phyloP scores from a whole-genome alignment of 2,888 invertebrate species.

The Andricus curvator region DNA sequence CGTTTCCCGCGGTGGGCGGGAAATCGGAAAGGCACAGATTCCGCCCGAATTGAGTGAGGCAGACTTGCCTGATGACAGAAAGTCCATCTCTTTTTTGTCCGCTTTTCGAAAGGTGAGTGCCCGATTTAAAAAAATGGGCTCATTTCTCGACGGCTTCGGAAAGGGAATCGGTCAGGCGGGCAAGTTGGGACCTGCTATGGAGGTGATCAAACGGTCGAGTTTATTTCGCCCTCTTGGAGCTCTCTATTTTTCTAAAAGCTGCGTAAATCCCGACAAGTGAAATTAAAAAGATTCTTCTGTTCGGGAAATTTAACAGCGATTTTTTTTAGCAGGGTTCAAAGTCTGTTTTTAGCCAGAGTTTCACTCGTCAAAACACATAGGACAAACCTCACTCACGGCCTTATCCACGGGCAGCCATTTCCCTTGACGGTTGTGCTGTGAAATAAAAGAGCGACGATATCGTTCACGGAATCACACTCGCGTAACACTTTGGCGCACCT shows the following conservation, averaged over 20 bases:
- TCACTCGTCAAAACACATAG: constrained; percentile 43
- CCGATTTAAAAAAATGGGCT: neutral
- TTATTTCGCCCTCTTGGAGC: neutral
- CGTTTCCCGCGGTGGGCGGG: constrained; percentile 52
- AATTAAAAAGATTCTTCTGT: neutral
- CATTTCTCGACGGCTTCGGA: neutral
- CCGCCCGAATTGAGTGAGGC: constrained; percentile 47
- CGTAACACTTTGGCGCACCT: constrained; percentile 18
- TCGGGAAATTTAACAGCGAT: no score
- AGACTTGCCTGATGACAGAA: constrained; percentile 37
- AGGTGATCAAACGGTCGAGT: constrained; percentile 34
- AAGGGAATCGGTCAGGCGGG: neutral
- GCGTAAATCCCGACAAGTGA: neutral
- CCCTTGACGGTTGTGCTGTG: constrained; percentile 71
- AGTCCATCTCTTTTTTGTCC: constrained; percentile 23
- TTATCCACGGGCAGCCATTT: constrained; percentile 72
- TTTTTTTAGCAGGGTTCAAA: neutral
- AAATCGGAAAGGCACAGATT: constrained; percentile 52
- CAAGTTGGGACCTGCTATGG: constrained; percentile 1
- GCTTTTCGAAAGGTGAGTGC: neutral
- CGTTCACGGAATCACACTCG: constrained; percentile 64
- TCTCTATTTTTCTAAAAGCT: neutral
- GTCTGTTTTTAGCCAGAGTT: neutral
- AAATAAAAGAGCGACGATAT: constrained; percentile 70
- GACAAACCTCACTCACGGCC: constrained; percentile 54